A percentile compares a stretch with the other conserved stretches of the same genome.
phyloP scores from a whole-genome alignment of 1,140 invertebrate species.

The Propsilocerus akamusi region DNA sequence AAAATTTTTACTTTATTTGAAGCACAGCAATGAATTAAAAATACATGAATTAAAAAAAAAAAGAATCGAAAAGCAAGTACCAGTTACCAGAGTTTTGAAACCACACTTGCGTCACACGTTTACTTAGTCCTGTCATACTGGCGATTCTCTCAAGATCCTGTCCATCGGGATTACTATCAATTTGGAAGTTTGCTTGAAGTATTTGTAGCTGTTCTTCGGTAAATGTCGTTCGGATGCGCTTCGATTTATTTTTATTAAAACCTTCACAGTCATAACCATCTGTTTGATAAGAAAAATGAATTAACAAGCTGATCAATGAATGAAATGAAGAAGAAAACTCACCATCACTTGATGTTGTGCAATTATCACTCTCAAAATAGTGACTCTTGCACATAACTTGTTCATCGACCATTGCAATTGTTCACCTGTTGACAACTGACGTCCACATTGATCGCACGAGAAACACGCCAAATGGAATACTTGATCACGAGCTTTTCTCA shows the following conservation, averaged over 20 bases:
- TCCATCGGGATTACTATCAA: constrained; percentile 96
- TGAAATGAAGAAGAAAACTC: constrained; percentile 17
- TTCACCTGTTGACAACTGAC: constrained; percentile 92
- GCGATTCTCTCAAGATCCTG: constrained; percentile 96
- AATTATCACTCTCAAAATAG: constrained; percentile 82
- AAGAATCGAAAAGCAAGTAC: too few species aligned
- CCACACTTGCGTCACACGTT: constrained; percentile 98
- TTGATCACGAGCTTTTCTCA: constrained; percentile 77
- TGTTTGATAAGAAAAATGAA: constrained; percentile 22
- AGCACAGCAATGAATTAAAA: too few species aligned
- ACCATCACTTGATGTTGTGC: constrained; percentile 74
- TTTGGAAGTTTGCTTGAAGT: constrained; percentile 91
- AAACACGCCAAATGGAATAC: constrained; percentile 98
- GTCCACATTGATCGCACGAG: constrained; percentile 90
- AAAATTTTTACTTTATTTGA: too few species aligned
- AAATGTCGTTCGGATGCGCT: constrained; percentile 93
- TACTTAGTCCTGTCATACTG: constrained; percentile 91
- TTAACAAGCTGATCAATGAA: constrained; percentile 10
- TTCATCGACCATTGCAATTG: constrained; percentile 87
- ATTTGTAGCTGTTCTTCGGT: constrained; percentile 95
- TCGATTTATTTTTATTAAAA: constrained; percentile 83
- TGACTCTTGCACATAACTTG: constrained; percentile 89
- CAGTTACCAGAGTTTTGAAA: constrained; percentile 98
- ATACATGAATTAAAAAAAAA: too few species aligned
- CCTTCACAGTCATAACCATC: constrained; percentile 77